Base-by-base conservation (phyloP, 2,888 invertebrate species). In the Eupithecia subfuscata region DNA sequence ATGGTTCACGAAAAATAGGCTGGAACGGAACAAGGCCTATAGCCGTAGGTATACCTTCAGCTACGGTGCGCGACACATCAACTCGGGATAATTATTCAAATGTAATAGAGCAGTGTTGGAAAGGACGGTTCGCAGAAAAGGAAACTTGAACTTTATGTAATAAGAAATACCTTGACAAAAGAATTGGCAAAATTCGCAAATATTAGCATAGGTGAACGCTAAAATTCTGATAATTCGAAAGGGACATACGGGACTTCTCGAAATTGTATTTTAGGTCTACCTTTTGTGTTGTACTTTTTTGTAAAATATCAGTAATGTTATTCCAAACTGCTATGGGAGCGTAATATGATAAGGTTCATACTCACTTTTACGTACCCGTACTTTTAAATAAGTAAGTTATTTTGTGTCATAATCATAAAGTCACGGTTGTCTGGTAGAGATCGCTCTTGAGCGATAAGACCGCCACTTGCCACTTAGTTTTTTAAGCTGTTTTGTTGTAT, bases 51-150 rank as follows among this genome's bases (percentile, higher is more conserved):
- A 82, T 48, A n/a, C 48, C n/a, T 85, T 81, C 82, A 79, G 37
- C 68, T 68, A 68, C 75, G 79, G 73, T 80, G 83, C 77, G 89
- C 87, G 88, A 90, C 91, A 90, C 91, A 91, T 91, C 91, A 91
- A 85, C 89, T 82, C 86, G 84, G 89, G 88, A 91, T 92, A 91
- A 92, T 92, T 92, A 92, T 92, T 92, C 91, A 92, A 92, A 92
- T 91, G 90, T 92, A 86, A 92, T 90, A 90, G 91, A 90, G 90
- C 86, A 85, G 88, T 90, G 90, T 87, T 83, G 81, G 83, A 81
- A 80, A 0, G 78, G 75, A 82, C 64, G 68, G 88, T 77, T 68
- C 63, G 86, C 85, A 87, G 69, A 85, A 82, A 79, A 81, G 25
- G 56, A 16, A 22, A 69, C 3, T 40, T 43, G 11, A 43, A 68